phyloP scores from a whole-genome alignment of 2,888 invertebrate genomes.

The Xylocampa areola region DNA sequence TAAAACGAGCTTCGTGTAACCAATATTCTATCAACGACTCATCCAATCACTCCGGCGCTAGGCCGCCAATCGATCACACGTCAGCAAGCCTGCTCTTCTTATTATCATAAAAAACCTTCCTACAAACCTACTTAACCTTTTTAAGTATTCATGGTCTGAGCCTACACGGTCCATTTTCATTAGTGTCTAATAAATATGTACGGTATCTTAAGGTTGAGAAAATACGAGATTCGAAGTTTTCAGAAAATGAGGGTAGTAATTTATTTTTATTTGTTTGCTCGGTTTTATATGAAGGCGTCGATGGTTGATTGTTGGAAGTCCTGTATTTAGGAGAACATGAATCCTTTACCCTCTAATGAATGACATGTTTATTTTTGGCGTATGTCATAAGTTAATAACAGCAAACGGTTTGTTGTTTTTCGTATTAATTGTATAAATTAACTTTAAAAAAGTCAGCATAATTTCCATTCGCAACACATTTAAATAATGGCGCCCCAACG shows the following conservation, averaged over 20 bases:
- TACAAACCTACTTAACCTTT: constrained; percentile 54
- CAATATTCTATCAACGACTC: constrained; percentile 29
- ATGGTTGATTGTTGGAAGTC: constrained; percentile 47
- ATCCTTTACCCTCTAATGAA: constrained; percentile 40
- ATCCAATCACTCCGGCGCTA: constrained; percentile 40
- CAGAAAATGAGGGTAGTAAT: constrained; percentile 27
- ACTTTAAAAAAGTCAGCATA: constrained; percentile 13
- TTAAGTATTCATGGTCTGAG: constrained; percentile 63
- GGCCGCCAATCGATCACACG: constrained; percentile 50
- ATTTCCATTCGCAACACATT: constrained; percentile 23
- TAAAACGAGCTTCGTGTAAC: constrained; percentile 18
- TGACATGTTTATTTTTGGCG: constrained; percentile 26
- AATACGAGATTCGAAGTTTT: constrained; percentile 16
- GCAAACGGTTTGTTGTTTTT: constrained; percentile 26
- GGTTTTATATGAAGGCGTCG: constrained; percentile 36
- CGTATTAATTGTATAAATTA: background rate
- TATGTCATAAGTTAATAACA: constrained; percentile 23
- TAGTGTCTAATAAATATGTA: constrained; percentile 63
- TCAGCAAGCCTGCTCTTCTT: constrained; percentile 41
- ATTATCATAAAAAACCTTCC: constrained; percentile 57
- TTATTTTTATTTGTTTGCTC: constrained; percentile 40
- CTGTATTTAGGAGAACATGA: constrained; percentile 47
- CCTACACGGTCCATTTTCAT: constrained; percentile 63
- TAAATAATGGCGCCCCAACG: constrained; percentile 47
- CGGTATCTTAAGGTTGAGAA: constrained; percentile 40